phyloP scores from a whole-genome alignment of 2,113 vertebrate genomes.

The Cephalopterus ornatus region DNA sequence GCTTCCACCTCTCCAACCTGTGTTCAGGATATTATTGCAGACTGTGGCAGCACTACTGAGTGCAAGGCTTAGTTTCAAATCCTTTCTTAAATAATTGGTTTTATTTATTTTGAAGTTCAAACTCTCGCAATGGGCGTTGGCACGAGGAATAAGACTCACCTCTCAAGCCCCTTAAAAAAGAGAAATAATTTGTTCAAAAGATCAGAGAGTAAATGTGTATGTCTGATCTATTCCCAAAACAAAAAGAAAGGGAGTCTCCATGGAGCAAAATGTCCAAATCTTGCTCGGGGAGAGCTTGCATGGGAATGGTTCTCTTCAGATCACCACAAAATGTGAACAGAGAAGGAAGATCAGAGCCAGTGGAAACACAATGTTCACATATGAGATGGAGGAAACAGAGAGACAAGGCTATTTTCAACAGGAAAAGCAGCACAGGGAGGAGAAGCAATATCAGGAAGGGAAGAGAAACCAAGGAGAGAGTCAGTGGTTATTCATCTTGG shows the following conservation, averaged over 20 bases:
- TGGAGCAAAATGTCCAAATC: background rate
- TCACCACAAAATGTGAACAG: background rate
- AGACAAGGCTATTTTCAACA: background rate
- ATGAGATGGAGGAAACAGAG: background rate
- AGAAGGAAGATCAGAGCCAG: background rate
- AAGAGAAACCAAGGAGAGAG: background rate
- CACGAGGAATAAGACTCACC: background rate
- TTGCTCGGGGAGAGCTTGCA: background rate
- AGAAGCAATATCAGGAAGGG: background rate
- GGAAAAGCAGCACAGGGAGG: background rate
- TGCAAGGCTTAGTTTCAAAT: background rate
- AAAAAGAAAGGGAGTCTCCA: background rate
- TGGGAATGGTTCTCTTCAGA: background rate
- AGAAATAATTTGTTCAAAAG: background rate
- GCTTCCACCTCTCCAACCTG: background rate
- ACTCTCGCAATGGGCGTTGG: background rate
- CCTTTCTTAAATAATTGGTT: background rate
- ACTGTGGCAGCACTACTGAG: background rate
- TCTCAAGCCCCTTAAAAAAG: background rate
- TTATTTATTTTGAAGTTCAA: background rate
- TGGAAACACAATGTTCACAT: background rate
- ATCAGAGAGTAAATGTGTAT: background rate
- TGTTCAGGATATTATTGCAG: background rate
- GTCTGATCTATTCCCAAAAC: background rate
- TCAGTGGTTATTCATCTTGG: background rate